These are phyloP conservation scores for Blastomussa wellsi DNA, from an alignment of 92 coral and sea anemone species.

Conservation along the genomic window DNA sequence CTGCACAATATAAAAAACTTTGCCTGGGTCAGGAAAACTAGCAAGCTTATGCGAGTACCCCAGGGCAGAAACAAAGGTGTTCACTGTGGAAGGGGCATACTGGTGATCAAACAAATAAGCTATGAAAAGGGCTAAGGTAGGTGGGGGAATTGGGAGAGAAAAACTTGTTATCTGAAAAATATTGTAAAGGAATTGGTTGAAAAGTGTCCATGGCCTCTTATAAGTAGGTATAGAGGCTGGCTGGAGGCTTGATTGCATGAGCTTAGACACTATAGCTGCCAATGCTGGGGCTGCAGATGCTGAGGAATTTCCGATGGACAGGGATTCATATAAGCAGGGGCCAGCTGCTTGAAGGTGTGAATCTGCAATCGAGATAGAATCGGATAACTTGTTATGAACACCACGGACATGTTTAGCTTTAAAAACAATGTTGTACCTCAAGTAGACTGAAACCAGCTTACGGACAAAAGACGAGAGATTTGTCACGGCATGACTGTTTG, in stretches of 20 bases:
- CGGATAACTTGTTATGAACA: too few relatives aligned
- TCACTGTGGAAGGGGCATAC: background rate
- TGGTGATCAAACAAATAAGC: background rate
- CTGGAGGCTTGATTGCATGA: slow-evolving; percentile 53
- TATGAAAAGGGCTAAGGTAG: background rate
- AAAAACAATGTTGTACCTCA: too few relatives aligned
- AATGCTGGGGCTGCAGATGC: slow-evolving; percentile 56
- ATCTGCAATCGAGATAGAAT: too few relatives aligned
- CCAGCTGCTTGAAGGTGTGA: slow-evolving; percentile 37
- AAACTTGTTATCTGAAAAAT: too few relatives aligned
- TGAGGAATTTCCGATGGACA: slow-evolving; percentile 43
- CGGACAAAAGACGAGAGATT: too few relatives aligned
- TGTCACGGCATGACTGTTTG: too few relatives aligned
- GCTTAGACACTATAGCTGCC: slow-evolving; percentile 32
- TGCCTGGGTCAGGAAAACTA: background rate
- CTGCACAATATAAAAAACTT: slow-evolving; percentile 30
- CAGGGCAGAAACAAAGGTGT: background rate
- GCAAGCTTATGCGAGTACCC: too few relatives aligned
- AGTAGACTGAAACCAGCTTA: too few relatives aligned
- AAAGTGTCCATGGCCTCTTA: slow-evolving; percentile 55
- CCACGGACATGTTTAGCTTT: too few relatives aligned
- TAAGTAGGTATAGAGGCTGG: slow-evolving; percentile 58
- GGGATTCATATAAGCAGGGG: slow-evolving; percentile 48
- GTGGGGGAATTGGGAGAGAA: background rate
- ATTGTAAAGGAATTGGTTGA: background rate